Evolutionary conservation across 2,113 vertebrate genomes (phyloP).

Genomic region (Oreotragus oreotragus): DNA sequence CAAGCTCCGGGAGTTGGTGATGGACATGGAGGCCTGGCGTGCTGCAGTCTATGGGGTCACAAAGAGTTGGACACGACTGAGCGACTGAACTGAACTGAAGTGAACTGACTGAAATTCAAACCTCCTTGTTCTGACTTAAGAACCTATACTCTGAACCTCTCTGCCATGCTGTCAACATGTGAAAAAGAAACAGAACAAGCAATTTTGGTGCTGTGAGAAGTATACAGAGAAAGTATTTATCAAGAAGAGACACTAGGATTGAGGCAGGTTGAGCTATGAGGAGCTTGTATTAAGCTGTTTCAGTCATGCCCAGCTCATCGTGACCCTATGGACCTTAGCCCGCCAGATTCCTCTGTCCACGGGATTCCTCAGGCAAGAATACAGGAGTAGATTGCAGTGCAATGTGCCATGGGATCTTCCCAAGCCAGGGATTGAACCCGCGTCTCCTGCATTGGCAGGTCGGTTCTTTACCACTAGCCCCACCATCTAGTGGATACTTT

Average conservation of each 20-base stretch:
- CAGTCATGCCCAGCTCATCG: not conserved
- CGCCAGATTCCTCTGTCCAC: not conserved
- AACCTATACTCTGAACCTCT: not conserved
- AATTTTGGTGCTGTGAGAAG: not conserved
- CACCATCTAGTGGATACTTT: not conserved
- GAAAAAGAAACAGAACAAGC: not conserved
- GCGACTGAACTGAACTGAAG: not conserved
- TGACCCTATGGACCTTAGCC: not conserved
- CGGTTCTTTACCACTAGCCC: not conserved
- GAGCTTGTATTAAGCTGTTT: not conserved
- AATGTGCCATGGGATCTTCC: not conserved
- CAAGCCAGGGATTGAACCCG: rapidly evolving
- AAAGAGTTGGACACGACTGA: not conserved
- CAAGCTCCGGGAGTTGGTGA: not conserved
- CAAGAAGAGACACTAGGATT: not conserved
- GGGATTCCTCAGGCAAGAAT: not conserved
- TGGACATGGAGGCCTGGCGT: not conserved
- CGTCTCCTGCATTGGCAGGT: rapidly evolving
- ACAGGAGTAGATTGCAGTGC: rapidly evolving
- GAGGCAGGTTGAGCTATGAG: not conserved
- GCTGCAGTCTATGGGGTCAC: not conserved
- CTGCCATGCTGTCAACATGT: not conserved
- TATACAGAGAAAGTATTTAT: not conserved
- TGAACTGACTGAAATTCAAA: not conserved
- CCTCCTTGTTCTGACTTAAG: not conserved